Evolutionary conservation across 2,113 vertebrate genomes (phyloP).

Genomic region (Nothoprocta pentlandii): DNA sequence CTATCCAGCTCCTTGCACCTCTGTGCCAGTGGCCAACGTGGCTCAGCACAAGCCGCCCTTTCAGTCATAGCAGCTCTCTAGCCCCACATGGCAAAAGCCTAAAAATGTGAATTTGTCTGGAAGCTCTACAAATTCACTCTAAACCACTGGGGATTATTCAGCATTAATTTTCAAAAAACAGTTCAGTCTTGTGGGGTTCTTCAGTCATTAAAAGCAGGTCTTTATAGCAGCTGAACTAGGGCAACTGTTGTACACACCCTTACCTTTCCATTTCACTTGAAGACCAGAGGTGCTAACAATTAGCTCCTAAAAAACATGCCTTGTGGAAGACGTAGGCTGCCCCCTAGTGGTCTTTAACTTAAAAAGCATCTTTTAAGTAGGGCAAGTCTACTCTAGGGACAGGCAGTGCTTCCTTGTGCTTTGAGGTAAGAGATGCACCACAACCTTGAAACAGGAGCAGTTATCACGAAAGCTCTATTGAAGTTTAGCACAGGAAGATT

Average conservation of each 20-base stretch:
- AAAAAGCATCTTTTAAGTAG: rapidly evolving
- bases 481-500: neutral
- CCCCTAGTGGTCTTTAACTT: rapidly evolving
- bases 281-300: neutral
- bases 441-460: rapidly evolving
- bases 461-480: neutral
- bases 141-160: too few relatives aligned
- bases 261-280: neutral
- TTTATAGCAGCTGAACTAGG: neutral
- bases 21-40: rapidly evolving
- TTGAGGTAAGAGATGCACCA: rapidly evolving
- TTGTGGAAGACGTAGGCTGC: rapidly evolving
- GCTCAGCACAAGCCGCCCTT: neutral
- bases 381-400: rapidly evolving
- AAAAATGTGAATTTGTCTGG: neutral
- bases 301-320: too few relatives aligned
- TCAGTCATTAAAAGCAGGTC: neutral
- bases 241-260: neutral
- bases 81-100: too few relatives aligned
- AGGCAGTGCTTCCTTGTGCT: rapidly evolving
- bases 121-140: neutral
- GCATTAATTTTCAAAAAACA: neutral
- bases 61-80: neutral
- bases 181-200: neutral
- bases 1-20: neutral